Evolutionary conservation across 2,797 vertebrate genomes (phyloP), one percentile per base, ranked within the genome.

Genomic region (Hephaestus fuliginosus): DNA sequence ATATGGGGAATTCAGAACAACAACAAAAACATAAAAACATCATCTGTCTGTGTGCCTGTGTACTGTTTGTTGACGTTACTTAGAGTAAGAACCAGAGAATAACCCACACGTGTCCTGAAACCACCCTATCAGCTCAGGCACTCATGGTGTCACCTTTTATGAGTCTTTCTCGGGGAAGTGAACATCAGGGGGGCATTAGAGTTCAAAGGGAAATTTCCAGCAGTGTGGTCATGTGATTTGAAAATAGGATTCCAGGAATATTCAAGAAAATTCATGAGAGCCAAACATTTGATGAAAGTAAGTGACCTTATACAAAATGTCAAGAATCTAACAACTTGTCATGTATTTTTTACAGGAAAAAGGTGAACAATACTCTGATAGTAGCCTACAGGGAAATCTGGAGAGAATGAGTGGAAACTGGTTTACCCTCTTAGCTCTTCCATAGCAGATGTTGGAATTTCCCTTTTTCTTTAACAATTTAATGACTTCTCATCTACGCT

Each of bases 1-100:
- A 67, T 60, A 43, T 8, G 57, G 70, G 49, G 43, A 89, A 82
- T 72, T 83, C 25, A 73, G 43, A 25, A 25, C 13, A 44, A 25
- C 13, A 44, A 17, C 15, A 15, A 46, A 10, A 51, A 49, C 20
- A 49, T 18, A 48, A 48, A 25, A 25, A 25, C 25, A 25, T 25
- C 25, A 25, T 25, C 2, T 25, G 25, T 25, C 25, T 71, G 20
- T 44, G 8, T 13, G 12, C 3, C 30, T 20, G 20, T 15, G 17
- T 2, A 7, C 1, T 67, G 36, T 64, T 52, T 66, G 64, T 46
- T 36, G 30, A 11, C 1, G 20, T 39, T 53, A 44, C 18, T 30
- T 41, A 7, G 17, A 12, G 7, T 44, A 74, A 25, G 60, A 62
- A 51, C 22, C 11, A 3, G 28, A 62, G 71, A 77, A 43, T 51